These are phyloP conservation scores for Cyprinus carpio DNA, from an alignment of 2,113 vertebrate genomes.

Conservation along the genomic window DNA sequence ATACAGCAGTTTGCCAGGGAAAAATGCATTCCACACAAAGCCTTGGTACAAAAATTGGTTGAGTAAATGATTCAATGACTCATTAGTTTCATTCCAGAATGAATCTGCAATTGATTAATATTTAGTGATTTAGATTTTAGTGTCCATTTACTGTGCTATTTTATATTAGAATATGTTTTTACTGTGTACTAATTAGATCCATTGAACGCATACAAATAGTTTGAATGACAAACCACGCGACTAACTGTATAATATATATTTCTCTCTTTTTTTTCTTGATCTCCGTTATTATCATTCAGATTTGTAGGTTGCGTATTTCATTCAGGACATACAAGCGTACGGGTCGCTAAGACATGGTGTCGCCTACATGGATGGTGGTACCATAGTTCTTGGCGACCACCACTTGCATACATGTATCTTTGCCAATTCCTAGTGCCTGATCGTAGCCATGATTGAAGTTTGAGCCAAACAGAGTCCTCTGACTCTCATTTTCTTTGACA, in stretches of 20 bases:
- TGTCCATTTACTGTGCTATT: neutral
- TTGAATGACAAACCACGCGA: neutral
- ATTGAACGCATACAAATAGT: neutral
- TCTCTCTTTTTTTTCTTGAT: neutral
- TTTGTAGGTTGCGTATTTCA: constrained; percentile 92
- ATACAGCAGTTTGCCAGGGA: too few species aligned
- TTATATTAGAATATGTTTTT: neutral
- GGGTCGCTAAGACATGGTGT: constrained; percentile 84
- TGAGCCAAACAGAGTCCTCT: constrained; percentile 85
- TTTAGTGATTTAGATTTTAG: neutral
- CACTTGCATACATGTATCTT: constrained; percentile 91
- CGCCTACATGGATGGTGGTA: constrained; percentile 97
- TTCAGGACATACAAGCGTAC: constrained; percentile 94
- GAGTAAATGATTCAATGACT: neutral
- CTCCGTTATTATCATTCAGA: constrained; percentile 67
- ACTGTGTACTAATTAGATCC: neutral
- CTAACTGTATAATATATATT: neutral
- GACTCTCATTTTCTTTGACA: constrained; percentile 98
- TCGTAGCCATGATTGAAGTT: constrained; percentile 86
- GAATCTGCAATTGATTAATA: neutral
- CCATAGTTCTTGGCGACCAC: constrained; percentile 90
- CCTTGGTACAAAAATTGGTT: neutral
- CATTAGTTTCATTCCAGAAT: neutral
- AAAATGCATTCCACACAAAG: neutral
- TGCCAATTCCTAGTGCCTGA: constrained; percentile 84